phyloP scores from a whole-genome alignment of 2,888 invertebrate genomes.

The Xanthia togata region DNA sequence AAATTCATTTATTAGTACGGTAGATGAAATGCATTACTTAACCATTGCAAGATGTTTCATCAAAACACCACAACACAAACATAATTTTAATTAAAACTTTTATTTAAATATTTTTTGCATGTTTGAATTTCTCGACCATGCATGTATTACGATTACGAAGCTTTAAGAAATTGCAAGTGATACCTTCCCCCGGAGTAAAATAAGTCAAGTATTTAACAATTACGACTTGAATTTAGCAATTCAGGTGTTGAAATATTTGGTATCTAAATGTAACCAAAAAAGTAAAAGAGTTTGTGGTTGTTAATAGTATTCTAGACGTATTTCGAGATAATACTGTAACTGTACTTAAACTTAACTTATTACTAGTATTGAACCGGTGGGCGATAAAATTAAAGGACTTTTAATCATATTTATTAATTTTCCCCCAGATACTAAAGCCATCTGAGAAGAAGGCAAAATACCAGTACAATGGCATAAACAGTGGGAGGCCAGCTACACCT shows the following conservation, averaged over 20 bases:
- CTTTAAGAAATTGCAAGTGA: conserved; percentile 26
- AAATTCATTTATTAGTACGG: too few species aligned
- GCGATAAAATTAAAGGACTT: neutral
- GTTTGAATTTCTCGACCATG: neutral
- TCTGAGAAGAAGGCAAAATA: conserved; percentile 99
- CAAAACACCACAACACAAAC: neutral
- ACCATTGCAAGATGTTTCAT: neutral
- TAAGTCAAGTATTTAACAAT: conserved; percentile 13
- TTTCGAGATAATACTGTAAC: conserved; percentile 18
- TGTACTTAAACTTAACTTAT: neutral
- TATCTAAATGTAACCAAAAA: conserved; percentile 10
- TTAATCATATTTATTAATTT: conserved; percentile 3
- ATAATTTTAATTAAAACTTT: neutral
- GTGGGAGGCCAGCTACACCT: conserved; percentile 96
- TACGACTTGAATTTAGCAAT: neutral
- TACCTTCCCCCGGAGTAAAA: conserved; percentile 14
- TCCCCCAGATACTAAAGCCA: conserved; percentile 98
- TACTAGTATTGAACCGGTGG: neutral
- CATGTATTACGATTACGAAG: neutral
- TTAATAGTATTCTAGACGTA: conserved; percentile 36
- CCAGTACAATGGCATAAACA: conserved; percentile 97
- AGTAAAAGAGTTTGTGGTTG: conserved; percentile 17
- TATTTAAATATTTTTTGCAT: neutral
- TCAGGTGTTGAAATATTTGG: conserved; percentile 3
- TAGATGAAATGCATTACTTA: too few species aligned